A percentile compares a stretch with the other conserved stretches of the same genome.
Conservation (phyloP, 2,797 vertebrate genomes). For the Eidolon dupreanum region DNA sequence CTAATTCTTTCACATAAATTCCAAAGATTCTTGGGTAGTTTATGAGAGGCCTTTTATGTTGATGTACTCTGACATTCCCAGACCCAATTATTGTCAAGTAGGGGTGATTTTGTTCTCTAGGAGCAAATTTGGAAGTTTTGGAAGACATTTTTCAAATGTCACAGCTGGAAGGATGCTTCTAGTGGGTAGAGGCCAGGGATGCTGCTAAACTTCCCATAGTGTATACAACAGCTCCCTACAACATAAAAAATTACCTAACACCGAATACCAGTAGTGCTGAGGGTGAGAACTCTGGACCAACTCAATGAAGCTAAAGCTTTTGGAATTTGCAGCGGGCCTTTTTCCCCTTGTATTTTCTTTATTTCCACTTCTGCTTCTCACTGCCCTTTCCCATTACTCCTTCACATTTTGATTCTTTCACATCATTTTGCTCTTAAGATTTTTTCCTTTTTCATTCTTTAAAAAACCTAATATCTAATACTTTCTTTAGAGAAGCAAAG, state of each 20-base stretch:
- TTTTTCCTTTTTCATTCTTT: background rate
- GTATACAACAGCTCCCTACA: background rate
- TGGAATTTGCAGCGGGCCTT: background rate
- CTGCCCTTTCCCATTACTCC: background rate
- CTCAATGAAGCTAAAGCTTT: background rate
- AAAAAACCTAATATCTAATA: background rate
- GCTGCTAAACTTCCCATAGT: background rate
- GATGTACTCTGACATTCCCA: slow-evolving; percentile 54
- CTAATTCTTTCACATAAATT: slow-evolving; percentile 68
- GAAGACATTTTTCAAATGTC: slow-evolving; percentile 40
- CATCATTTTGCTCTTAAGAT: background rate
- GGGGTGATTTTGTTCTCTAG: background rate
- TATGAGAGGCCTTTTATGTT: slow-evolving; percentile 60
- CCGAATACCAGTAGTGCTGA: background rate
- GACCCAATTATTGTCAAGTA: background rate
- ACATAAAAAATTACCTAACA: background rate
- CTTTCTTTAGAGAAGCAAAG: background rate
- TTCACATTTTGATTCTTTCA: background rate
- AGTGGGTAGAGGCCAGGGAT: background rate
- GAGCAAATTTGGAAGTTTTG: background rate
- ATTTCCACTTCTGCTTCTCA: background rate
- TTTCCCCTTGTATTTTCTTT: background rate
- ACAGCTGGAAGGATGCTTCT: background rate
- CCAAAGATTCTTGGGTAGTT: slow-evolving; percentile 62
- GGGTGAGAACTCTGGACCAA: background rate